Percentiles rank a stretch among this genome's conserved stretches.
Evolutionary conservation across 1,140 invertebrate genomes (phyloP).

Genomic region (Teleogryllus occipitalis): DNA sequence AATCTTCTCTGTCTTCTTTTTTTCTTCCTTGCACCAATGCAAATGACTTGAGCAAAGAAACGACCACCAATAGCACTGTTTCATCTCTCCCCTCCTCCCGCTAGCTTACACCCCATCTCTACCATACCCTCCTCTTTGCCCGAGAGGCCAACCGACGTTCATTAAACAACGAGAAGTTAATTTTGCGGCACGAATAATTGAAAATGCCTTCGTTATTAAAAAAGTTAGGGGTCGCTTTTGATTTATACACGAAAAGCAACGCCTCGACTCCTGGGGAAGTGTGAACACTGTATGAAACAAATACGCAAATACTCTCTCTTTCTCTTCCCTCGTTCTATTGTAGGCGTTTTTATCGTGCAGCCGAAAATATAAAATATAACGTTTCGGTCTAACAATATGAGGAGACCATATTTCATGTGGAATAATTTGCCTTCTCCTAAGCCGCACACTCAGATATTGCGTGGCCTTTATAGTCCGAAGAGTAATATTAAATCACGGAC

Average conservation of each 20-base stretch:
- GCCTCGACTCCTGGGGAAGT: not conserved
- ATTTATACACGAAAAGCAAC: not conserved
- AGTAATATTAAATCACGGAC: no score
- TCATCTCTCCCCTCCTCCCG: no score
- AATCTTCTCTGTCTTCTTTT: no score
- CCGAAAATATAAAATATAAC: not conserved
- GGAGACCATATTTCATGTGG: not conserved
- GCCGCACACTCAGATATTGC: no score
- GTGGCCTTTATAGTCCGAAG: no score
- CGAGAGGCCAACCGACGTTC: not conserved
- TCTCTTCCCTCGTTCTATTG: not conserved
- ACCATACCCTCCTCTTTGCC: not conserved
- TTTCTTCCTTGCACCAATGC: no score
- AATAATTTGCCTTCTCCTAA: not conserved
- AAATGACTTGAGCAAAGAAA: no score
- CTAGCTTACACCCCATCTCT: no score
- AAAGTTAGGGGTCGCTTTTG: not conserved
- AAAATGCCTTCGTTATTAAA: conserved; percentile 1
- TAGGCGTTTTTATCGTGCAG: not conserved
- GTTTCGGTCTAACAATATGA: not conserved
- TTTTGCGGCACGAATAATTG: not conserved
- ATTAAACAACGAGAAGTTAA: conserved; percentile 1
- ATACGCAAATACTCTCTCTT: not conserved
- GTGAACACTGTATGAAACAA: not conserved
- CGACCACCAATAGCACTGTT: no score